Base-by-base conservation (phyloP, 2,113 vertebrate species). In the Semicossyphus pulcher region DNA sequence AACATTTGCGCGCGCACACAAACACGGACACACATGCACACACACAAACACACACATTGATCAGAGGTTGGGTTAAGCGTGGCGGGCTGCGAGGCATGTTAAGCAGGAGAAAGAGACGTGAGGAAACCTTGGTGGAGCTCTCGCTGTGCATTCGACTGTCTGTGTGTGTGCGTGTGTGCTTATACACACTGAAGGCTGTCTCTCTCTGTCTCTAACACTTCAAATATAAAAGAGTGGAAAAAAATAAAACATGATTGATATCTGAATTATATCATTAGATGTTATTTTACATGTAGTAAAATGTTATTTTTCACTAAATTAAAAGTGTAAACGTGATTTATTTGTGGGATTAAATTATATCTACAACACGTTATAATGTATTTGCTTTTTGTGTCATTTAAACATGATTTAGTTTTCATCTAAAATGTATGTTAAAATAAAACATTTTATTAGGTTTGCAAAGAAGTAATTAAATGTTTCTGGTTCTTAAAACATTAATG, bases 41-140 rank as follows among this genome's bases (percentile, higher is more conserved):
- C 21, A 76, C 36, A 37, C 44, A 34, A 28, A 76, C 54, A 52
- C 49, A 75, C 79, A 75, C 78, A 87, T 88, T 92, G 93, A 93
- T 92, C 88, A 93, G 87, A 78, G 84, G 88, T 87, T 89, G 87
- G 80, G 88, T 88, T 93, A 87, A 92, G 87, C 81, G 49, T 83
- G 61, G 83, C 59, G 65, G 73, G 79, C 82, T 76, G 89, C 51
- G 53, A 75, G 81, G 92, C 86, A 91, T 91, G 88, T 88, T 83
- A 88, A 91, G 78, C 85, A 85, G 76, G 74, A 78, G 89, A 85
- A 72, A 84, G 69, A 59, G 70, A 89, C 16, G 63, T 65, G 76
- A 74, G 73, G 62, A 85, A 77, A 74, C 64, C 29, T 34, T 23
- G 54, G 74, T 53, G 63, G 78, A 81, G 60, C 51, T 12, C 76